Base-by-base conservation (phyloP, 2,113 vertebrate species). In the Glaucidium brasilianum region DNA sequence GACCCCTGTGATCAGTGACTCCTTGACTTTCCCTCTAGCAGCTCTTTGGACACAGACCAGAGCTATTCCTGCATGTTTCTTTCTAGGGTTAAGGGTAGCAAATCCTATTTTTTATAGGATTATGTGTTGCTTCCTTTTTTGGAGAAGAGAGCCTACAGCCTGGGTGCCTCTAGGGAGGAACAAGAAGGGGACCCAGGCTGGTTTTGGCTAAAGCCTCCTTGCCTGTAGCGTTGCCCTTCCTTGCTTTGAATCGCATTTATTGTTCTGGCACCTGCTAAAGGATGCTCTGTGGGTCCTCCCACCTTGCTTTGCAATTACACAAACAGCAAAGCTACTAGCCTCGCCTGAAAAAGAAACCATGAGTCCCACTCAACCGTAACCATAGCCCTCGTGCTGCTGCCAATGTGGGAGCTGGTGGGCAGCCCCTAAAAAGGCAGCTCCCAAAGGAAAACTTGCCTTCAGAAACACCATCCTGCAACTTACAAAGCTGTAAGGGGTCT, bases 91-190 rank as follows among this genome's bases (percentile, higher is more conserved):
- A 75, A 49, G 45, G 62, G 77, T 91, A 73, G 43, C 64, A 88
- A 93, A 90, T 85, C 45, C 39, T 29, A 37, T 63, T 60, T 53
- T 89, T 74, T 21, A 73, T 26, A 50, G 23, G 20, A 21, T 68
- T 82, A 29, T 26, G 63, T 10, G n/a, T 32, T 43, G 35, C 43
- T 93, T 94, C 94, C 88, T 89, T 77, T 75, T 92, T 81, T 85
- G 84, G 73, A 82, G 41, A 45, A 45, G 43, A 8, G 43, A 45
- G 43, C 16, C 43, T 7, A 75, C 58, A 80, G 35, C 71, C 56
- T 0, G 0, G 6, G 27, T 2, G 5, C 35, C 26, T 56, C 22
- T 9, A 50, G 22, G 34, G 53, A 53, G 26, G 30, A 66, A 22
- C 0, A 6, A 13, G 47, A 79, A 75, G 21, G 25, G 25, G 9